Base-by-base conservation (phyloP, 2,888 invertebrate genomes). In the Baccha elongata region DNA sequence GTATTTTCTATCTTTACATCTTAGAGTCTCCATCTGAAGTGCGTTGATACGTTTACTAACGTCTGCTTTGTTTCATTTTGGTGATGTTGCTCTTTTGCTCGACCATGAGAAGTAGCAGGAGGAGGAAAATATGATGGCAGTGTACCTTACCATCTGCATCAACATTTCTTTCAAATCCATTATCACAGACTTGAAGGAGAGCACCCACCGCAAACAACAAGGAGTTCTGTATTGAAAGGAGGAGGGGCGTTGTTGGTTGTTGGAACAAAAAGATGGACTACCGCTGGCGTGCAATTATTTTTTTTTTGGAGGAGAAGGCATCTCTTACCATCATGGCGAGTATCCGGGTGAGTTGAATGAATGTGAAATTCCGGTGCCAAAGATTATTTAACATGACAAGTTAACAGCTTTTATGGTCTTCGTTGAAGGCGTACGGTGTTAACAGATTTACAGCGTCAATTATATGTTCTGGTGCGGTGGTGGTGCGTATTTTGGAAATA, bases 361-460 rank as follows among this genome's bases (percentile, higher is more conserved):
- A 80, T 80, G 74, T 80, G 78, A 73, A 72, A 73, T 78, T 78
- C 72, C 83, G 78, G 83, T 83, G 78, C 83, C 83, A 78, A 83
- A 78, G 83, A 83, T 80, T 80, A 80, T 80, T 80, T 80, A 80
- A 80, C 80, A 80, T 78, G 83, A 83, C 83, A 83, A 83, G 83
- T 83, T 83, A 83, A 83, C 83, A 83, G 83, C 83, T 83, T 83
- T 83, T 83, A 83, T 78, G 83, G 83, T 83, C 83, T 78, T 72
- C 83, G 78, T 78, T 78, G 83, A 83, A 83, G 83, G 68, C 83
- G 50, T 83, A 68, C 83, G 71, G 83, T 83, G 83, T 78, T 78
- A 83, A 83, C 83, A 83, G 83, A 83, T 83, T 83, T 83, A 83
- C 83, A 78, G 83, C 83, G 83, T 83, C 83, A 83, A 83, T 83